These are phyloP conservation scores for Pandemis cinnamomeana DNA, from an alignment of 2,888 invertebrate species.

Conservation along the genomic window DNA sequence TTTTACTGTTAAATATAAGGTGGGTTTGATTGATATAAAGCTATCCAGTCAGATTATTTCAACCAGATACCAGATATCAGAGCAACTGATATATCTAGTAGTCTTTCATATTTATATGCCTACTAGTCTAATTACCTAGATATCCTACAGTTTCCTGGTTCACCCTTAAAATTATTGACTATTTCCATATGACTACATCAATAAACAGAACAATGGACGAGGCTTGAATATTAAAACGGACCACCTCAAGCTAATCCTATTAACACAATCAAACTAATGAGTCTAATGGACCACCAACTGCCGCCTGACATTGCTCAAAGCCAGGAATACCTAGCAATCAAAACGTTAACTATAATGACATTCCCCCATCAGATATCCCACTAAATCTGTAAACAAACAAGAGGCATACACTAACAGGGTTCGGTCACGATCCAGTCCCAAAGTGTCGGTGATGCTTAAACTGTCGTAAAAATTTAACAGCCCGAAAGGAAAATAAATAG, in stretches of 20 bases:
- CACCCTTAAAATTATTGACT: too few species aligned
- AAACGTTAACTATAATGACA: conserved; percentile 12
- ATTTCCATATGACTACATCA: too few species aligned
- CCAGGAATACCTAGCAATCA: conserved; percentile 2
- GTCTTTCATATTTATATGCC: too few species aligned
- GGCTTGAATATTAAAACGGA: background rate
- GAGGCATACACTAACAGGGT: conserved; percentile 16
- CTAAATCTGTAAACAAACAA: conserved; percentile 30
- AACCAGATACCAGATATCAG: too few species aligned
- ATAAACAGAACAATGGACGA: too few species aligned
- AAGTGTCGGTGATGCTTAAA: conserved; percentile 76
- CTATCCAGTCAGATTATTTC: too few species aligned
- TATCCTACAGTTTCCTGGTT: too few species aligned
- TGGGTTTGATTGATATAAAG: too few species aligned
- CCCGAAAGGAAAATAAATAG: conserved; percentile 78
- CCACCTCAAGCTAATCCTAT: background rate
- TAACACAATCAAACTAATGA: background rate
- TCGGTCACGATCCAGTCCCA: conserved; percentile 47
- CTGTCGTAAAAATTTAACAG: conserved; percentile 76
- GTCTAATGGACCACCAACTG: background rate
- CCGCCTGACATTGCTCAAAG: background rate
- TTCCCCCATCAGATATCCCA: conserved; percentile 10
- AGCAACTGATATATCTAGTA: too few species aligned
- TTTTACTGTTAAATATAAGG: too few species aligned
- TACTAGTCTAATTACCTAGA: too few species aligned